Percentiles rank a stretch among this genome's conserved stretches.
phyloP scores from a whole-genome alignment of 2,797 vertebrate species.

The Telmatherina bonti region DNA sequence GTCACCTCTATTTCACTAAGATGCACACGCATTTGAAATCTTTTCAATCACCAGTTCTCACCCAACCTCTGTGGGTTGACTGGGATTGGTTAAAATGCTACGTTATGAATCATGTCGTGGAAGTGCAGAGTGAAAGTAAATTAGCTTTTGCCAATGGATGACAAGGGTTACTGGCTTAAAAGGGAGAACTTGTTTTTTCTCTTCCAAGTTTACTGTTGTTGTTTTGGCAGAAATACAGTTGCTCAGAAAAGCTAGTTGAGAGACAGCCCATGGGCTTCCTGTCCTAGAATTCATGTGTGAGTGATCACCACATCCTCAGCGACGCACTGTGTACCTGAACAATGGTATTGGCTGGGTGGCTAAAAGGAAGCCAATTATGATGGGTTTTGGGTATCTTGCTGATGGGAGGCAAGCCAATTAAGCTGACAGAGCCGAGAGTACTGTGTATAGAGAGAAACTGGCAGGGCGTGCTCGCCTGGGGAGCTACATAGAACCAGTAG shows the following conservation, averaged over 20 bases:
- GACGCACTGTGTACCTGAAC: constrained; percentile 77
- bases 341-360: constrained; percentile 76
- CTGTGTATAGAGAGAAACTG: constrained; percentile 63
- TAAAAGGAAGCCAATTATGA: constrained; percentile 82
- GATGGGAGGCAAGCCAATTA: constrained; percentile 84
- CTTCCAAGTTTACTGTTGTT: constrained; percentile 35
- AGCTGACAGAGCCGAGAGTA: constrained; percentile 74
- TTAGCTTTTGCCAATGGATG: constrained; percentile 51
- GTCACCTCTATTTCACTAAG: constrained; percentile 20
- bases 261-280: constrained; percentile 65
- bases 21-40: constrained; percentile 9
- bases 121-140: constrained; percentile 54
- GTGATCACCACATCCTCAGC: constrained; percentile 74
- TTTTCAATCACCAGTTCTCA: constrained; percentile 39
- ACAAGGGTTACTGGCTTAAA: constrained; percentile 30
- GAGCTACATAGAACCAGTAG: constrained; percentile 60
- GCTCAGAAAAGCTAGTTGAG: constrained; percentile 43
- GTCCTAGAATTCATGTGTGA: constrained; percentile 72
- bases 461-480: constrained; percentile 55
- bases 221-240: constrained; percentile 53
- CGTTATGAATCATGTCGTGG: constrained; percentile 60
- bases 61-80: constrained; percentile 51
- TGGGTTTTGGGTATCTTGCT: constrained; percentile 68
- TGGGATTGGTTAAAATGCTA: constrained; percentile 51
- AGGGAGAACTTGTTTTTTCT: constrained; percentile 10